phyloP scores from a whole-genome alignment of 2,797 vertebrate species.

The Tarsius wallacei region DNA sequence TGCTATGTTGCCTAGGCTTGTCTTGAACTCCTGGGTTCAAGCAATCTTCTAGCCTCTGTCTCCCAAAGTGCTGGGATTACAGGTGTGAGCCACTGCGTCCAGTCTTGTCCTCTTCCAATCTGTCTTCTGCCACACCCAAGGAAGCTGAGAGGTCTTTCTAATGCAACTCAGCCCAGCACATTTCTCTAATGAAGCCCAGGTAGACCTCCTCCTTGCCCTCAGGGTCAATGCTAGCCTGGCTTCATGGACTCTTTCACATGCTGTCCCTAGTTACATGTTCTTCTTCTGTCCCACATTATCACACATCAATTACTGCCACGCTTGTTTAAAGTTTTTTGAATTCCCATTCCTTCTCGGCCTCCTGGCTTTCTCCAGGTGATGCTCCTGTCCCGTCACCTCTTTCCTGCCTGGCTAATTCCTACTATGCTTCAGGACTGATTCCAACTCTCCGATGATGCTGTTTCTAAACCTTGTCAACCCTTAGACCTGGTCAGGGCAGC shows the following conservation, averaged over 20 bases:
- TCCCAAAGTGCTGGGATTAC: too few species aligned
- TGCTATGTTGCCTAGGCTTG: too few species aligned
- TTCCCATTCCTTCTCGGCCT: not conserved
- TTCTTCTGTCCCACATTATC: not conserved
- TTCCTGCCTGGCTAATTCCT: not conserved
- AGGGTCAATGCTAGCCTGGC: not conserved
- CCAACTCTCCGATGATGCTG: not conserved
- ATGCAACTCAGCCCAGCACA: not conserved
- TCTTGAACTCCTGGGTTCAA: too few species aligned
- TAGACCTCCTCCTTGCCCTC: not conserved
- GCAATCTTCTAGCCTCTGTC: too few species aligned
- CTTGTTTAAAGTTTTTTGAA: not conserved
- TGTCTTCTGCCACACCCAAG: not conserved
- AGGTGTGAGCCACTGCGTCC: too few species aligned
- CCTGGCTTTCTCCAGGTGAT: not conserved
- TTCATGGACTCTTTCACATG: not conserved
- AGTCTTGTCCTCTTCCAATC: not conserved
- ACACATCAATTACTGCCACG: not conserved
- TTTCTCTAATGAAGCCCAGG: not conserved
- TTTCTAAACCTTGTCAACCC: not conserved
- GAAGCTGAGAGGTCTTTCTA: not conserved
- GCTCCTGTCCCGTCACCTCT: not conserved
- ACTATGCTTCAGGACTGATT: not conserved
- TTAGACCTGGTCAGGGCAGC: too few species aligned
- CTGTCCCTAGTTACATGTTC: not conserved